Percentiles rank a stretch among this genome's conserved stretches.
Conservation (phyloP, 2,113 vertebrate genomes). For the Prunella fulvescens region DNA sequence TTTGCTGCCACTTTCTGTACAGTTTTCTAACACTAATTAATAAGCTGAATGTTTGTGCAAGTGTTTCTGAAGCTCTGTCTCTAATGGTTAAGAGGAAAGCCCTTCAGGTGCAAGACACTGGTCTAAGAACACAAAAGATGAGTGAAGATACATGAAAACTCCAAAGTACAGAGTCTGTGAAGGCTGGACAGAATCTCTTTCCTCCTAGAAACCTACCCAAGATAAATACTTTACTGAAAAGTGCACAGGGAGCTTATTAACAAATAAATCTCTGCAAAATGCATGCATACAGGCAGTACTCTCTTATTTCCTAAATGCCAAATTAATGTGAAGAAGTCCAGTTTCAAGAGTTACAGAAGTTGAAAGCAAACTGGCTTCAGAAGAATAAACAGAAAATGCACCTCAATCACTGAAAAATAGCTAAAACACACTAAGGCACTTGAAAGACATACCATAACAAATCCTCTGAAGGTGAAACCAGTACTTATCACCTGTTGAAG, state of each 20-base stretch:
- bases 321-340: neutral
- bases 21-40: neutral
- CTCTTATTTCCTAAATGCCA: neutral
- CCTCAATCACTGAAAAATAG: neutral
- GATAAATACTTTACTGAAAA: neutral
- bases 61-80: neutral
- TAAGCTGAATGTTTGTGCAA: neutral
- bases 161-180: neutral
- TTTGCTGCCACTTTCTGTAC: neutral
- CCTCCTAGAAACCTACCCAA: neutral
- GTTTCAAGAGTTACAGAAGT: neutral
- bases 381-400: neutral
- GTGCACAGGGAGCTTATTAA: neutral
- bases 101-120: neutral
- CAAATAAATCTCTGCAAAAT: neutral
- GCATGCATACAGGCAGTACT: neutral
- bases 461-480: neutral
- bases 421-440: neutral
- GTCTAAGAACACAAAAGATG: neutral
- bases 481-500: neutral
- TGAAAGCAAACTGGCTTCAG: neutral
- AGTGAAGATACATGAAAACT: neutral
- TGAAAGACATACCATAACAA: neutral
- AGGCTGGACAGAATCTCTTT: neutral
- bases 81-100: neutral